Conservation (phyloP, 2,888 invertebrate species). For the Aricia artaxerxes region DNA sequence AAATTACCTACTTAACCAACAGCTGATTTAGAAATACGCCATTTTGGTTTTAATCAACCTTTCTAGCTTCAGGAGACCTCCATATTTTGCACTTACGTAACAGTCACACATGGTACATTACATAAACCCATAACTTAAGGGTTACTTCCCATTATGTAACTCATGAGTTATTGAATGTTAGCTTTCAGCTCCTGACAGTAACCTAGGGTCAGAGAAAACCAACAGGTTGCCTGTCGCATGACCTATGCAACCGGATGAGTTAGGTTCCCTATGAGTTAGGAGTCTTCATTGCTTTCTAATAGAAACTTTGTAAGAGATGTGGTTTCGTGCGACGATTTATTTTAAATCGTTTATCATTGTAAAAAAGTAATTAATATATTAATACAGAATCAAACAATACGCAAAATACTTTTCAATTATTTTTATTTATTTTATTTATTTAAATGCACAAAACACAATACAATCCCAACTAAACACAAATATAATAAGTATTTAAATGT, state of each 20-base stretch:
- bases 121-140: not conserved
- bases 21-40: too few species aligned
- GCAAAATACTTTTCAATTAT: not conserved
- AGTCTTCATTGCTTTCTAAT: slow-evolving; percentile 29
- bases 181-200: slow-evolving; percentile 26
- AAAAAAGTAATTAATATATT: not conserved
- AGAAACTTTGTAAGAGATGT: slow-evolving; percentile 13
- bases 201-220: slow-evolving; percentile 25
- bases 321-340: not conserved
- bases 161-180: slow-evolving; percentile 24
- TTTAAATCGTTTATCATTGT: not conserved
- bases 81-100: not conserved
- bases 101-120: not conserved
- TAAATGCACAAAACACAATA: too few species aligned
- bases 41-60: too few species aligned
- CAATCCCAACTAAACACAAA: too few species aligned
- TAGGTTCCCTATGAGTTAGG: slow-evolving; percentile 17
- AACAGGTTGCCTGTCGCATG: slow-evolving; percentile 24
- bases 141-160: not conserved
- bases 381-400: not conserved
- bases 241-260: slow-evolving; percentile 27
- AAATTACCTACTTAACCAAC: too few species aligned
- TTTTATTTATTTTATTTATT: too few species aligned
- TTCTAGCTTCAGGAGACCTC: too few species aligned
- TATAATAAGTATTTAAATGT: too few species aligned